Evolutionary conservation across 2,113 vertebrate genomes (phyloP), one percentile per base, ranked within the genome.

Genomic region (Brachyhypopomus occidentalis): DNA sequence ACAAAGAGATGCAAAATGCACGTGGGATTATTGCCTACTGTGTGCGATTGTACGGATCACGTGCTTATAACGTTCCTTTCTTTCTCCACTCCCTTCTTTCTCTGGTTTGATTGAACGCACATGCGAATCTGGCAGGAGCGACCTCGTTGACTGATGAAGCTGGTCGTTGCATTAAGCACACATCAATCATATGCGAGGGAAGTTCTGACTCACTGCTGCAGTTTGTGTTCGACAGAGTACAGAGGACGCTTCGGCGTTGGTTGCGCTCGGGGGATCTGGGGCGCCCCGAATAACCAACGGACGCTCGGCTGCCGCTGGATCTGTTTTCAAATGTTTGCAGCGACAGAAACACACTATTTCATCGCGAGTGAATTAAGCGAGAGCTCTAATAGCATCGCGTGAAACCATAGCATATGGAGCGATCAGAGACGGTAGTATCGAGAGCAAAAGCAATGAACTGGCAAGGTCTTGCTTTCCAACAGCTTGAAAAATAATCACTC

Each of bases 401-500:
- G 41, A 41, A 41, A 41, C 41, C 41, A 9, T 41, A 41, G 41
- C 41, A 9, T 9, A 41, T 41, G 41, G 45, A 52, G 12, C 12
- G 9, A 52, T 14, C 45, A 1, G 45, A 52, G 45, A 52, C 45
- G 9, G 45, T 52, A 52, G 89, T 71, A 91, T 90, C 86, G 90
- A 88, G 88, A 84, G 88, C 89, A 89, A 89, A 84, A 89, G 88
- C 86, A 89, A 89, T 87, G 88, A 90, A 88, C 86, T 90, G 90
- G 90, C 90, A 87, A 84, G 89, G 89, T 89, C 83, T 87, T 80
- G 4, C 86, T 88, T 84, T 86, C 86, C 89, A 91, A 14, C 91
- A 91, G 91, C 89, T 89, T 92, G 90, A 88, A 85, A 88, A 92
- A 89, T 92, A 91, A 92, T 92, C 87, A 91, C 87, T 93, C 87